A percentile compares a stretch with the other conserved stretches of the same genome.
phyloP scores from a whole-genome alignment of 2,113 vertebrate species.

The Elephas maximus region DNA sequence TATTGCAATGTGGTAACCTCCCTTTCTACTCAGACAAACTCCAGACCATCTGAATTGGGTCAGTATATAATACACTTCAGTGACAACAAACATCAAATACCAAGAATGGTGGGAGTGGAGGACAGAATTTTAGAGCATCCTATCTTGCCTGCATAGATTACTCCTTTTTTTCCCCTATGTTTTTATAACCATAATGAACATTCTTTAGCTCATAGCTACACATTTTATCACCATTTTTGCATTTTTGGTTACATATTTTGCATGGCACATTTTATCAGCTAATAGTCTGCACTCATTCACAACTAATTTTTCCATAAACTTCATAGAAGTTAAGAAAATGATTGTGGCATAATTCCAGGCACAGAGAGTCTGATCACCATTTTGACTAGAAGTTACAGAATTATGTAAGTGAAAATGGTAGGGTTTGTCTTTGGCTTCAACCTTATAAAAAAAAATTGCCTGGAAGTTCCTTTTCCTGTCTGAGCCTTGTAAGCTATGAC shows the following conservation, averaged over 20 bases:
- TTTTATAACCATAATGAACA: neutral
- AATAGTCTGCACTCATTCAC: neutral
- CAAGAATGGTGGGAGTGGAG: too few species aligned
- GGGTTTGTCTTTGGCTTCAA: conserved; percentile 79
- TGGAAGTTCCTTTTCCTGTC: neutral
- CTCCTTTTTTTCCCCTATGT: neutral
- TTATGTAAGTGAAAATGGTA: conserved; percentile 67
- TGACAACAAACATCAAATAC: neutral
- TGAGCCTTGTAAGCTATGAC: conserved; percentile 61
- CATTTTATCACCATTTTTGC: neutral
- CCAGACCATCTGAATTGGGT: neutral
- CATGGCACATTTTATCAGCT: neutral
- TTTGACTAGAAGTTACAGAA: conserved; percentile 63
- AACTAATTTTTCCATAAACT: neutral
- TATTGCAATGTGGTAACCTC: neutral
- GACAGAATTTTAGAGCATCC: neutral
- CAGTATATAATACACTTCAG: neutral
- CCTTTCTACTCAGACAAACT: neutral
- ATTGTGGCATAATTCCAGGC: neutral
- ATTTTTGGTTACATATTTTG: neutral
- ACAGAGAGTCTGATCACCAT: neutral
- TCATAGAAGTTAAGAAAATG: neutral
- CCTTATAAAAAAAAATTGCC: conserved; percentile 83
- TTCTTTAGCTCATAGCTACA: neutral
- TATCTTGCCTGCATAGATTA: neutral